These are phyloP conservation scores for Drosophila vallismaia DNA, from an alignment of 2,888 invertebrate genomes.

Conservation along the genomic window DNA sequence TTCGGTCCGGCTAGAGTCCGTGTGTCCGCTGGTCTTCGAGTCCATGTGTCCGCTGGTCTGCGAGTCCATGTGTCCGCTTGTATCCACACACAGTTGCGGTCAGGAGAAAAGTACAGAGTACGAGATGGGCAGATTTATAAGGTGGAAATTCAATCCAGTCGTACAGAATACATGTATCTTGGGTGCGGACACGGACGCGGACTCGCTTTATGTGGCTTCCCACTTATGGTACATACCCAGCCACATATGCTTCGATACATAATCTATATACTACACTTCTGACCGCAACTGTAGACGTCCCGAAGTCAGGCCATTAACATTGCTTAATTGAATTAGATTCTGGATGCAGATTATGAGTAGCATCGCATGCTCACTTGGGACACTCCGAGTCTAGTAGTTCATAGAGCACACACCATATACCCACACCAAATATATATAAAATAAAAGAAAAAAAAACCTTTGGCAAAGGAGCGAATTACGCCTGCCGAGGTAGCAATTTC, in stretches of 20 bases:
- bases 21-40: slow-evolving; percentile 39
- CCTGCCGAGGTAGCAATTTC: neutral
- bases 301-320: slow-evolving; percentile 71
- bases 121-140: slow-evolving; percentile 32
- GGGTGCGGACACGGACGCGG: slow-evolving; percentile 8
- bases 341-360: slow-evolving; percentile 66
- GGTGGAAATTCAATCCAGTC: slow-evolving; percentile 38
- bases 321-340: slow-evolving; percentile 76
- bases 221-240: slow-evolving; percentile 1
- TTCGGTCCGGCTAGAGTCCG: slow-evolving; percentile 42
- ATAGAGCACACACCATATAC: slow-evolving; percentile 19
- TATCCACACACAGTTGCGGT: slow-evolving; percentile 33
- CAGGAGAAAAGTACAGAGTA: slow-evolving; percentile 34
- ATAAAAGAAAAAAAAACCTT: neutral
- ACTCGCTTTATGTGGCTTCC: slow-evolving; percentile 39
- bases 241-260: slow-evolving; percentile 44
- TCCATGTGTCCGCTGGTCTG: slow-evolving; percentile 2
- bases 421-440: neutral
- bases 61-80: slow-evolving; percentile 17
- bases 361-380: slow-evolving; percentile 49
- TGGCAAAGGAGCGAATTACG: slow-evolving; percentile 5
- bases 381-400: slow-evolving; percentile 19
- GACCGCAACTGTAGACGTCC: slow-evolving; percentile 58
- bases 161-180: slow-evolving; percentile 29
- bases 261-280: slow-evolving; percentile 26